These are phyloP conservation scores for Triplophysa dalaica DNA, from an alignment of 2,113 vertebrate species.

Conservation along the genomic window DNA sequence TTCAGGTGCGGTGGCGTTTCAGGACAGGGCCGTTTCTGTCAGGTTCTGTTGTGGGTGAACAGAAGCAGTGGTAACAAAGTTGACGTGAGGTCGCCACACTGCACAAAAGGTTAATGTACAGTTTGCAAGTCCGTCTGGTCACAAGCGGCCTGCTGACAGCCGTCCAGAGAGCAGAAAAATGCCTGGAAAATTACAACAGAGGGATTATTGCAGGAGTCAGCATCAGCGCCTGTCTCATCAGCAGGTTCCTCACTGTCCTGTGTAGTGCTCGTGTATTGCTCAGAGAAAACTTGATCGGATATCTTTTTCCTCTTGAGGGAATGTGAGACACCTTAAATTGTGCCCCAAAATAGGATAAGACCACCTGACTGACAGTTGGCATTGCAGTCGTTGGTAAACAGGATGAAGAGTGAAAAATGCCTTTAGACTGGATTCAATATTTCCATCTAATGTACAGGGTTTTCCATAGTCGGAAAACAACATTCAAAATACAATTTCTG, in stretches of 20 bases:
- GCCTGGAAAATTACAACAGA: constrained; percentile 59
- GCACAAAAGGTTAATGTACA: constrained; percentile 49
- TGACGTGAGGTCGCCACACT: not conserved
- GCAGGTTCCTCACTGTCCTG: constrained; percentile 30
- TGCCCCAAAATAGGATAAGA: too few species aligned
- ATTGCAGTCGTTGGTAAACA: too few species aligned
- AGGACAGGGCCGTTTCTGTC: not conserved
- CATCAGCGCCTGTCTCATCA: constrained; percentile 48
- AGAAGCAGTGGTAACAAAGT: not conserved
- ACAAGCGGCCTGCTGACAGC: constrained; percentile 54
- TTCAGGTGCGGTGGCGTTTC: not conserved
- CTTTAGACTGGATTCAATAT: too few species aligned
- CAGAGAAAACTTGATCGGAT: too few species aligned
- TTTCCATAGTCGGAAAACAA: too few species aligned
- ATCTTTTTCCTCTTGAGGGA: not conserved
- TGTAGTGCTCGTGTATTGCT: constrained; percentile 33
- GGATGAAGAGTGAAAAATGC: too few species aligned
- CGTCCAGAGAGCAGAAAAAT: constrained; percentile 35
- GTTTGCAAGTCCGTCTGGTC: constrained; percentile 40
- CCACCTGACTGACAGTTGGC: too few species aligned
- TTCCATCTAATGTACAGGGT: too few species aligned
- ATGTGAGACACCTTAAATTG: not conserved
- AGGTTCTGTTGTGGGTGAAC: constrained; percentile 22
- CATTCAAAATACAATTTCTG: too few species aligned
- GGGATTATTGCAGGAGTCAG: constrained; percentile 53